Percentiles rank a stretch among this genome's conserved stretches.
Evolutionary conservation across 2,888 invertebrate species (phyloP).

Genomic region (Lepidocyrtoides sp.): DNA sequence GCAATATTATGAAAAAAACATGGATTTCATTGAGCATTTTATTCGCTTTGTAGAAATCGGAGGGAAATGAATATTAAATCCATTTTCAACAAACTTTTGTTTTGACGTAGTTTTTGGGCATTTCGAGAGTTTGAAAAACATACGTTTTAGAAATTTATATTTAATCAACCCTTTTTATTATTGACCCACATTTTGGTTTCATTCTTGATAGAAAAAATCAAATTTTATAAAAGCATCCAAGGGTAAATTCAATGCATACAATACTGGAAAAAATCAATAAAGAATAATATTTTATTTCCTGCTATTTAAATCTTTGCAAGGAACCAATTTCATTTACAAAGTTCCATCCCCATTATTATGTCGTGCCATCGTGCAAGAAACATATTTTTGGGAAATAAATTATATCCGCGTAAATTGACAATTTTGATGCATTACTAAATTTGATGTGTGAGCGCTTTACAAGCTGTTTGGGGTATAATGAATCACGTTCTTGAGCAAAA

Average conservation of each 20-base stretch:
- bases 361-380: too few species aligned
- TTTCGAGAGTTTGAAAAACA: too few species aligned
- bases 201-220: neutral
- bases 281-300: neutral
- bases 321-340: neutral
- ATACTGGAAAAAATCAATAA: neutral
- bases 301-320: neutral
- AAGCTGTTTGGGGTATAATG: constrained; percentile 23
- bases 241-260: neutral
- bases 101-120: too few species aligned
- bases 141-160: too few species aligned
- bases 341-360: neutral
- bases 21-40: neutral
- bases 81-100: too few species aligned
- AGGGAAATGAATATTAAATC: too few species aligned
- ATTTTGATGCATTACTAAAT: neutral
- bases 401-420: neutral
- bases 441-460: neutral
- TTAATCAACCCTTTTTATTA: too few species aligned
- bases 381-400: too few species aligned
- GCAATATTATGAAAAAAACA: neutral
- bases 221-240: neutral
- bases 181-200: neutral
- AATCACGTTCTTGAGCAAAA: neutral
- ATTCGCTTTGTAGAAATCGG: too few species aligned